A percentile compares a stretch with the other conserved stretches of the same genome.
Conservation (phyloP, 2,797 vertebrate species). For the Tolypeutes matacus region DNA sequence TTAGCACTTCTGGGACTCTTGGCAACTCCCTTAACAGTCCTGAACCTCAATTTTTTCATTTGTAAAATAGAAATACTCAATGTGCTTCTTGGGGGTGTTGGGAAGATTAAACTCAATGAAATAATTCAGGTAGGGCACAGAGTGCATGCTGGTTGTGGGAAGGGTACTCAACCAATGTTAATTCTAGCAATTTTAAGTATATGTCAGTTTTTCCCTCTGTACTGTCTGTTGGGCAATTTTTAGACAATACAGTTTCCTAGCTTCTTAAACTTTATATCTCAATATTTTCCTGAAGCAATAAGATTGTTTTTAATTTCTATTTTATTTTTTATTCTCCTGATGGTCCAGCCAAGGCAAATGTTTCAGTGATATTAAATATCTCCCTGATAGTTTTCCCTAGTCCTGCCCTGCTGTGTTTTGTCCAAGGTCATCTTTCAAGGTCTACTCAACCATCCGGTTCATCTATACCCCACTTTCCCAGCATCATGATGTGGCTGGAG, state of each 20-base stretch:
- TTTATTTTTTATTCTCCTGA: neutral
- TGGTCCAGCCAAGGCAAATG: neutral
- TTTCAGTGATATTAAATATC: neutral
- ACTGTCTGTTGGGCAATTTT: neutral
- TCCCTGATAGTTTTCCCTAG: neutral
- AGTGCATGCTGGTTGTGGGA: neutral
- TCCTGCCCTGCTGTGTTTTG: neutral
- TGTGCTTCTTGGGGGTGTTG: neutral
- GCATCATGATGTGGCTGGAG: accelerated
- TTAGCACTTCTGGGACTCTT: neutral
- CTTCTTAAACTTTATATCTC: neutral
- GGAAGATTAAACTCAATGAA: neutral
- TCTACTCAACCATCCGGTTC: too few relatives aligned
- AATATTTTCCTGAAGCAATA: neutral
- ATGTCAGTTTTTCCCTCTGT: neutral
- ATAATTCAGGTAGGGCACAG: neutral
- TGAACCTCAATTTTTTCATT: neutral
- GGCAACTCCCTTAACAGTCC: neutral
- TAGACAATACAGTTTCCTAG: neutral
- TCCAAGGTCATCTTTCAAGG: too few relatives aligned
- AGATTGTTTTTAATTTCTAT: constrained; percentile 31
- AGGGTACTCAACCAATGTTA: neutral
- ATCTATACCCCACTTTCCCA: neutral
- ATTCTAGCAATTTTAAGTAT: neutral
- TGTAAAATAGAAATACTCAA: neutral